These are phyloP conservation scores for Tinea pellionella DNA, from an alignment of 2,888 invertebrate genomes.

Conservation along the genomic window DNA sequence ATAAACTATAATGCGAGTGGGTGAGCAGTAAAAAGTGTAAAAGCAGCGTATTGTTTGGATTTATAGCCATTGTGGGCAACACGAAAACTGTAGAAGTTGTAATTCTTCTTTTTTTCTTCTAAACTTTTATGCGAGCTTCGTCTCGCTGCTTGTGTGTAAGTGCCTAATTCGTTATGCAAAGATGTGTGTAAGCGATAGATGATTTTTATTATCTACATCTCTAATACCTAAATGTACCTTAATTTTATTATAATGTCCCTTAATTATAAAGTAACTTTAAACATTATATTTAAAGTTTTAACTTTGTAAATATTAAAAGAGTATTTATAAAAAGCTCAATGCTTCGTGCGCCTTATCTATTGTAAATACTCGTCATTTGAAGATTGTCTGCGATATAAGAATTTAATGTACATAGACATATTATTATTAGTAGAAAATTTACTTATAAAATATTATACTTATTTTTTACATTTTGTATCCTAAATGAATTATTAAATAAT, in stretches of 20 bases:
- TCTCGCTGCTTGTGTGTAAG: constrained; percentile 16
- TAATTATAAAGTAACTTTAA: constrained; percentile 9
- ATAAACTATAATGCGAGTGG: constrained; percentile 52
- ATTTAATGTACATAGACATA: constrained; percentile 9
- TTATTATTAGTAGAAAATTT: constrained; percentile 1
- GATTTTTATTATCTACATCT: not conserved
- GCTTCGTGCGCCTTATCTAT: not conserved
- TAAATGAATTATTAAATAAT: constrained; percentile 16
- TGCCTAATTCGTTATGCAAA: constrained; percentile 7
- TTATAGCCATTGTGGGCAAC: constrained; percentile 46
- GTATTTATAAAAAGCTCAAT: not conserved
- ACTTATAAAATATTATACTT: not conserved
- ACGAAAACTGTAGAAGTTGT: constrained; percentile 48
- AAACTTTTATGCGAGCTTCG: constrained; percentile 34
- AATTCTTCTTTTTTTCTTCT: constrained; percentile 41
- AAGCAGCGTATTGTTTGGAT: constrained; percentile 43
- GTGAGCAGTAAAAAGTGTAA: constrained; percentile 46
- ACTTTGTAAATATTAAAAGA: not conserved
- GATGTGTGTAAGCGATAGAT: not conserved
- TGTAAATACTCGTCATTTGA: constrained; percentile 7
- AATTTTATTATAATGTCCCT: too few species aligned
- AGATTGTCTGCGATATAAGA: constrained; percentile 2
- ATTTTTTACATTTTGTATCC: constrained; percentile 9
- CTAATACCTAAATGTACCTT: not conserved
- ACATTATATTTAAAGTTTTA: not conserved